Conservation (phyloP, 2,888 invertebrate species). For the Trissonchulus sp. region DNA sequence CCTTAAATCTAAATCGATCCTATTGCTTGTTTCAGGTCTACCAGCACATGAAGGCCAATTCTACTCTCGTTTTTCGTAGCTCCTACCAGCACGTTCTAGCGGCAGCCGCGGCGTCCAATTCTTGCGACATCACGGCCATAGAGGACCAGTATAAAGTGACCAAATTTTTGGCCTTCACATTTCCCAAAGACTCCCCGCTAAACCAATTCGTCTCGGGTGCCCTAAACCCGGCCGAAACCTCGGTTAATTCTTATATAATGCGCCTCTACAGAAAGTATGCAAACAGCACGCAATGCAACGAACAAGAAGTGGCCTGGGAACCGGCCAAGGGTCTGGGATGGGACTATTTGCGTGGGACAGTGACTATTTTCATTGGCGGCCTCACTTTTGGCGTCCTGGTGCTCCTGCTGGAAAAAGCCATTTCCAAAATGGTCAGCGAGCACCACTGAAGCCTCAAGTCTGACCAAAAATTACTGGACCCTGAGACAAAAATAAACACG, state of each 20-base stretch:
- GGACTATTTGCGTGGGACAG: background rate
- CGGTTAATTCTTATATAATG: background rate
- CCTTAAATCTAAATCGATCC: too few relatives aligned
- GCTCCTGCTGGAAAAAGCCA: too few relatives aligned
- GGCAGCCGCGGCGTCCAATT: background rate
- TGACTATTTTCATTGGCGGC: background rate
- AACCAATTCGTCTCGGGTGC: background rate
- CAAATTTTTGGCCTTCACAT: background rate
- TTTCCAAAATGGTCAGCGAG: too few relatives aligned
- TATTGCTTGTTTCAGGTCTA: conserved; percentile 2
- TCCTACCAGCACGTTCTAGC: background rate
- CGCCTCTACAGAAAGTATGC: background rate
- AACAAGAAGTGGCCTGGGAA: background rate
- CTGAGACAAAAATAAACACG: too few relatives aligned
- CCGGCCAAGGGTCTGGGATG: background rate
- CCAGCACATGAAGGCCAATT: background rate
- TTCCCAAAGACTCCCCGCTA: background rate
- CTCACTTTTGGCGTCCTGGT: too few relatives aligned
- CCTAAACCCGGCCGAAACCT: background rate
- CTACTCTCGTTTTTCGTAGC: background rate
- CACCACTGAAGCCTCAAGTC: too few relatives aligned
- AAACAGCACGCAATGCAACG: background rate
- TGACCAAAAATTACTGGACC: too few relatives aligned
- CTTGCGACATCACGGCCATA: background rate
- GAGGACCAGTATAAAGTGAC: background rate